Base-by-base conservation (phyloP, 64 coral and sea anemone species). In the Pocillopora verrucosa region DNA sequence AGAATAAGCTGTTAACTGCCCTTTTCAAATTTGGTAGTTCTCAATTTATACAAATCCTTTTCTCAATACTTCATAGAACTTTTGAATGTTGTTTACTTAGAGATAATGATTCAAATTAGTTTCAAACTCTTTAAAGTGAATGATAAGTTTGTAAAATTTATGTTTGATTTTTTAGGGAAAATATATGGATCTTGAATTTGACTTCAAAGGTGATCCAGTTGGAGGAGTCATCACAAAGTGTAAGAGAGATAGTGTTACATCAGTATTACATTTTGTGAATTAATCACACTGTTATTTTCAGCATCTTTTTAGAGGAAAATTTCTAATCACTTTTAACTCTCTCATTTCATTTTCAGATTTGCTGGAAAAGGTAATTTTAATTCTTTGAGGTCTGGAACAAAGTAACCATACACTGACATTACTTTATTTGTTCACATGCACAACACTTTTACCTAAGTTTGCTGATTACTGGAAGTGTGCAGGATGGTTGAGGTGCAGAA, bases 161-260 rank as follows among this genome's bases (percentile, higher is more conserved):
- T 67, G 26, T 19, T 3, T 65, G n/a, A 25, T 11, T 14, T 70
- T 85, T 70, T 17, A 98, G 96, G 96, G 96, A 5, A 98, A 98
- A 82, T 98, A 98, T 90, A 98, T 98, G 96, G 96, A 98, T 67
- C 92, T 98, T 45, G 96, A 98, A 61, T 98, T 98, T 93, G 96
- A 98, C 80, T 98, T 98, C 78, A 98, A 95, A 61, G 96, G 96
- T 76, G 96, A 98, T 58, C 96, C 96, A 67, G 93, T 93, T 64
- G 96, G 96, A 88, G 96, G 96, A 88, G 93, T 98, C 37, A 98
- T 98, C 14, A 98, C 96, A 61, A 98, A 98, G 64, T 98, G 93
- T 98, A 93, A 87, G 93, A 88, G 13, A 61, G 20, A 20, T 58
- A 61, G 37, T 76, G 20, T 59, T 34, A 17, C 3, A 10, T 9